These are phyloP conservation scores for Nibea coibor DNA, from an alignment of 2,113 vertebrate species.

Conservation along the genomic window DNA sequence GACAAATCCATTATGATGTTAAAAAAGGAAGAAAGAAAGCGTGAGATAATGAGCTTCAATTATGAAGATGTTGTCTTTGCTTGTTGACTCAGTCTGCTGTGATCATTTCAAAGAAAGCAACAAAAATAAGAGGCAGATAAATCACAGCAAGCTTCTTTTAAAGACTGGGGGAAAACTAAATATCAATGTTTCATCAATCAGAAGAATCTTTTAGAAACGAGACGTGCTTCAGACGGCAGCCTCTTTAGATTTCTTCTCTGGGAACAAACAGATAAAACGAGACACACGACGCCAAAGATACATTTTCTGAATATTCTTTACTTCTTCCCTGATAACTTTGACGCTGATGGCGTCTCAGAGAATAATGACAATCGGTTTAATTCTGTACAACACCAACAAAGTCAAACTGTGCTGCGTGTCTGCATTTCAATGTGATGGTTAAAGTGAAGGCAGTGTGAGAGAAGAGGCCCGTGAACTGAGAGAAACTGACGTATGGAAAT, in stretches of 20 bases:
- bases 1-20: slow-evolving; percentile 30
- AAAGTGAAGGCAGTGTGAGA: slow-evolving; percentile 27
- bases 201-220: slow-evolving; percentile 17
- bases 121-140: slow-evolving; percentile 19
- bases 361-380: slow-evolving; percentile 4
- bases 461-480: neutral
- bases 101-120: slow-evolving; percentile 42
- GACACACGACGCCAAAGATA: slow-evolving; percentile 2
- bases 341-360: slow-evolving; percentile 26
- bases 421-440: slow-evolving; percentile 38
- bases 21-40: neutral
- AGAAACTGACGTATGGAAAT: neutral
- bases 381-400: slow-evolving; percentile 27
- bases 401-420: slow-evolving; percentile 16
- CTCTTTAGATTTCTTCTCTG: neutral
- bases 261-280: slow-evolving; percentile 12
- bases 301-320: slow-evolving; percentile 38
- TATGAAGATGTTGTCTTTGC: slow-evolving; percentile 18
- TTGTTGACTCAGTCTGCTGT: slow-evolving; percentile 6
- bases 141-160: slow-evolving; percentile 3
- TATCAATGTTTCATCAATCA: slow-evolving; percentile 54
- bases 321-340: slow-evolving; percentile 51
- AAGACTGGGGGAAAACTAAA: slow-evolving; percentile 34
- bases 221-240: slow-evolving; percentile 28
- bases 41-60: slow-evolving; percentile 47